These are phyloP conservation scores for Polia nebulosa DNA, from an alignment of 2,888 invertebrate species.

Conservation along the genomic window DNA sequence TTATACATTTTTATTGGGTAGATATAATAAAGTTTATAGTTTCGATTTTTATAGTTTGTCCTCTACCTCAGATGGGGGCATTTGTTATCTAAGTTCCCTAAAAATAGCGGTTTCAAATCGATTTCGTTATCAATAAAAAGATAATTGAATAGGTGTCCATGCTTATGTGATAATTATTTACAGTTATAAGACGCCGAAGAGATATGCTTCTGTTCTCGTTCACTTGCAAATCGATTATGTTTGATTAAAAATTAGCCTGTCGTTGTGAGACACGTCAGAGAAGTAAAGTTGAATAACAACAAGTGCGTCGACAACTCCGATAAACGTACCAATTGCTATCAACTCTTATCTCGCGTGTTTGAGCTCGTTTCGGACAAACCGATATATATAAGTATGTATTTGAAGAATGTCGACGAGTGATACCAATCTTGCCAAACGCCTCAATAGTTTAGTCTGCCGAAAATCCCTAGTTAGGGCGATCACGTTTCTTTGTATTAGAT, in stretches of 20 bases:
- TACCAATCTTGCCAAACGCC: background rate
- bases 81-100: background rate
- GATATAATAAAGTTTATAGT: background rate
- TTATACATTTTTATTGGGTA: background rate
- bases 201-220: background rate
- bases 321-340: constrained; percentile 31
- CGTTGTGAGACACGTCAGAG: constrained; percentile 34
- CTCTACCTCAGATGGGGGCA: background rate
- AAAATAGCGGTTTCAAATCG: background rate
- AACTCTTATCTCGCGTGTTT: constrained; percentile 49
- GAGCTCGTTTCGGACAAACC: constrained; percentile 15
- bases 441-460: too few relatives aligned
- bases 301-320: constrained; percentile 7
- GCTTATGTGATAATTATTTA: background rate
- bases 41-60: background rate
- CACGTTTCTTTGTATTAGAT: too few relatives aligned
- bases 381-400: too few relatives aligned
- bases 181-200: background rate
- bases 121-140: constrained; percentile 3
- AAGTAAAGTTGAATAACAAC: constrained; percentile 22
- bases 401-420: constrained; percentile 1
- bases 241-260: constrained; percentile 17
- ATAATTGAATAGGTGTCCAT: background rate
- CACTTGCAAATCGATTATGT: constrained; percentile 2
- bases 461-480: too few relatives aligned